Evolutionary conservation across 2,113 vertebrate genomes (phyloP).

Genomic region (Pterocles burchelli): DNA sequence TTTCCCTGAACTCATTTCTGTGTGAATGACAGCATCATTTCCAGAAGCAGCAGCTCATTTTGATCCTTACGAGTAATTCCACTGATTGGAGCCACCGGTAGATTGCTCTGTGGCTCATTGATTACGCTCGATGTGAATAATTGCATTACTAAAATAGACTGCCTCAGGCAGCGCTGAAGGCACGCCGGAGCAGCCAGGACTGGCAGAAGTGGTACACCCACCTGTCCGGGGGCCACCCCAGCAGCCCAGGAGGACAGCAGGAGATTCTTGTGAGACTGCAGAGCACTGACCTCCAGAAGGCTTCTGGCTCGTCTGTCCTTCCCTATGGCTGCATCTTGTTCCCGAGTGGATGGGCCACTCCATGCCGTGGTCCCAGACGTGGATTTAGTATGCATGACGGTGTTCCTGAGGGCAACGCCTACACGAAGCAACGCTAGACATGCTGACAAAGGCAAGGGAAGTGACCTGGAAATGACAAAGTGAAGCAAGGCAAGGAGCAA

Average conservation of each 20-base stretch:
- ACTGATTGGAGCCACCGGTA: slow-evolving; percentile 29
- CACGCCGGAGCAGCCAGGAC: background rate
- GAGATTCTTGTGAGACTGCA: background rate
- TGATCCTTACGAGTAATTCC: slow-evolving; percentile 20
- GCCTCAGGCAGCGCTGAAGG: background rate
- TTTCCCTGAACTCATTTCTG: background rate
- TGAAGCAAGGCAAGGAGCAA: slow-evolving; percentile 32
- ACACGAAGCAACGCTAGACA: background rate
- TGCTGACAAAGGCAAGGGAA: slow-evolving; percentile 54
- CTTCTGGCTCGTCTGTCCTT: background rate
- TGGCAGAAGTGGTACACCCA: background rate
- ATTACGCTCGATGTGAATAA: slow-evolving; percentile 11
- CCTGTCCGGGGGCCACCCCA: background rate
- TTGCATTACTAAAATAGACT: background rate
- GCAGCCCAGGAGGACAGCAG: background rate
- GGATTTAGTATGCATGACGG: slow-evolving; percentile 16
- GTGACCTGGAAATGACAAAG: slow-evolving; percentile 70
- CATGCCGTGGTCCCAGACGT: background rate
- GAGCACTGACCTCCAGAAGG: background rate
- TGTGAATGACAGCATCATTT: background rate
- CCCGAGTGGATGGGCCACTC: background rate
- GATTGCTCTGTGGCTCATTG: slow-evolving; percentile 29
- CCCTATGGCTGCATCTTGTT: background rate
- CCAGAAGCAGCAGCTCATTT: slow-evolving; percentile 6
- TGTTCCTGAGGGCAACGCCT: slow-evolving; percentile 20